phyloP scores from a whole-genome alignment of 1,140 invertebrate genomes.

The Rhagoletis pomonella region DNA sequence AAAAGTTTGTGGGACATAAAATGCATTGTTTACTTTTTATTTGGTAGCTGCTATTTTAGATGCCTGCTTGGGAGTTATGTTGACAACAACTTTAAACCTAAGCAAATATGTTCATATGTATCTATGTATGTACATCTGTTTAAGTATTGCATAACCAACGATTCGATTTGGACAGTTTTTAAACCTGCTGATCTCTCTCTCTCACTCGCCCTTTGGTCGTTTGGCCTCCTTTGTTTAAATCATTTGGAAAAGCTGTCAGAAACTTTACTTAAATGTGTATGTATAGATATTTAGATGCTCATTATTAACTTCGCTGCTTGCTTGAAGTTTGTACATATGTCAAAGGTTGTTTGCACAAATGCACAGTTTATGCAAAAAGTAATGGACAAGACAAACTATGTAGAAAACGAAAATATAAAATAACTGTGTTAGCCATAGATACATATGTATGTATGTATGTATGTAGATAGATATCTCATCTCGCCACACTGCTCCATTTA shows the following conservation, averaged over 20 bases:
- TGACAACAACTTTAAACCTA: conserved; percentile 13
- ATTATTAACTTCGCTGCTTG: conserved; percentile 27
- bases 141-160: too few relatives aligned
- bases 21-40: conserved; percentile 32
- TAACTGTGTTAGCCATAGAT: too few relatives aligned
- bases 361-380: not conserved
- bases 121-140: not conserved
- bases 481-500: too few relatives aligned
- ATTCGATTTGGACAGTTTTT: not conserved
- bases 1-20: conserved; percentile 39
- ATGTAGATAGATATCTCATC: too few relatives aligned
- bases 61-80: conserved; percentile 10
- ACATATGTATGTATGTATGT: too few relatives aligned
- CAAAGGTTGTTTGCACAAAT: not conserved
- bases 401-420: not conserved
- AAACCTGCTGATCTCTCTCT: not conserved
- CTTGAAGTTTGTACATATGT: not conserved
- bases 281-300: conserved; percentile 11
- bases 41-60: not conserved
- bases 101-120: not conserved
- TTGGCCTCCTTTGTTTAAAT: too few relatives aligned
- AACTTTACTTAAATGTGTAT: conserved; percentile 47
- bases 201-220: too few relatives aligned
- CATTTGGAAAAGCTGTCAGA: not conserved
- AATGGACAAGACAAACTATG: not conserved